Percentiles rank a stretch among this genome's conserved stretches.
Evolutionary conservation across 2,888 invertebrate species (phyloP).

Genomic region (Lomographa bimaculata): DNA sequence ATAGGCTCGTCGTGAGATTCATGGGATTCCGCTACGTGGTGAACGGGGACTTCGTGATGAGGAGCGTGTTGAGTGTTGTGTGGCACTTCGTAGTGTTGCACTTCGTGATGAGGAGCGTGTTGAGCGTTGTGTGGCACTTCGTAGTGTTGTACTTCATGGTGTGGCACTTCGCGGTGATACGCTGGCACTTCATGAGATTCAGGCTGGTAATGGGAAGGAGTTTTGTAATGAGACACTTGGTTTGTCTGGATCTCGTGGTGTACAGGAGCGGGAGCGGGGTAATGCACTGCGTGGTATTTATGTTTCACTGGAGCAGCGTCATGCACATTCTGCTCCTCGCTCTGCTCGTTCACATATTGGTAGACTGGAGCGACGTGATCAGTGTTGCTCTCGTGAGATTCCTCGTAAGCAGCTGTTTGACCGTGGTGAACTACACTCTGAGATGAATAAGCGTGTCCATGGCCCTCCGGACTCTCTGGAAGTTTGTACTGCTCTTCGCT

Average conservation of each 20-base stretch:
- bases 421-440: conserved; percentile 57
- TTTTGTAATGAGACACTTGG: conserved; percentile 36
- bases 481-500: conserved; percentile 35
- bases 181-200: conserved; percentile 16
- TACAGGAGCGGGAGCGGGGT: conserved; percentile 31
- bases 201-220: conserved; percentile 13
- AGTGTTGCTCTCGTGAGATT: conserved; percentile 48
- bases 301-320: conserved; percentile 31
- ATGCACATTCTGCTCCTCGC: conserved; percentile 37
- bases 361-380: conserved; percentile 56
- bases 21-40: conserved; percentile 37
- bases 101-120: conserved; percentile 9
- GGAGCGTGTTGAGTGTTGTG: conserved; percentile 17
- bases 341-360: conserved; percentile 49
- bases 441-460: conserved; percentile 52
- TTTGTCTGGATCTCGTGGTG: conserved; percentile 45
- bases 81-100: conserved; percentile 13
- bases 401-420: conserved; percentile 43
- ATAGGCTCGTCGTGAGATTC: conserved; percentile 65
- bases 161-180: conserved; percentile 25
- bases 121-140: conserved; percentile 12
- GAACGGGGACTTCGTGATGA: conserved; percentile 31
- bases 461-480: conserved; percentile 37
- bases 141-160: conserved; percentile 12
- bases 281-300: conserved; percentile 27